phyloP scores from a whole-genome alignment of 2,113 vertebrate genomes.

The Pterophyllum scalare region DNA sequence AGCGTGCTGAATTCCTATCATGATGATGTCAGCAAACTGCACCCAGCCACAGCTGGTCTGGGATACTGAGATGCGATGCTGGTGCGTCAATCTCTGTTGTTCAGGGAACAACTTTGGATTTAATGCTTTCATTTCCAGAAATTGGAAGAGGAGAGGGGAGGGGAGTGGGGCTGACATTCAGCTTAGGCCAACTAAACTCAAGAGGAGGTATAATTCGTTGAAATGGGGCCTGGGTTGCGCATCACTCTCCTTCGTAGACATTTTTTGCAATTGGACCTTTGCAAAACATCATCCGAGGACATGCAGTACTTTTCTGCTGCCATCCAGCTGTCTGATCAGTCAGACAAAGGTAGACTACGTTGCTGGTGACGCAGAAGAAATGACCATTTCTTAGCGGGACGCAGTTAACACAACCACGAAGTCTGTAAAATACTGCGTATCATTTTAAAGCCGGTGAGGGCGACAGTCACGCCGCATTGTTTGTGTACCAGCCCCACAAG shows the following conservation, averaged over 20 bases:
- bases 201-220: no score
- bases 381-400: slow-evolving; percentile 18
- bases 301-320: slow-evolving; percentile 48
- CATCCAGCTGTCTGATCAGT: slow-evolving; percentile 28
- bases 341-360: slow-evolving; percentile 43
- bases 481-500: not conserved
- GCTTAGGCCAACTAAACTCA: not conserved
- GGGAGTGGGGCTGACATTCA: not conserved
- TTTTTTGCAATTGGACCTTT: not conserved
- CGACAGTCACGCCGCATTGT: slow-evolving; percentile 20
- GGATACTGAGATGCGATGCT: slow-evolving; percentile 1
- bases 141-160: not conserved
- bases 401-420: not conserved
- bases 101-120: not conserved
- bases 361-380: slow-evolving; percentile 72
- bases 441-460: not conserved
- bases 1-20: slow-evolving; percentile 7
- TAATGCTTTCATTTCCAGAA: slow-evolving; percentile 5
- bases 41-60: slow-evolving; percentile 13
- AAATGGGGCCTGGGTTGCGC: not conserved
- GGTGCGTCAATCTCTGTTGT: not conserved
- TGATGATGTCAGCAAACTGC: not conserved
- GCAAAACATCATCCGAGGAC: slow-evolving; percentile 21
- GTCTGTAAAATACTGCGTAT: slow-evolving; percentile 10
- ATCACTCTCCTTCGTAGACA: not conserved